Evolutionary conservation across 2,113 vertebrate species (phyloP).

Genomic region (Alethe diademata): DNA sequence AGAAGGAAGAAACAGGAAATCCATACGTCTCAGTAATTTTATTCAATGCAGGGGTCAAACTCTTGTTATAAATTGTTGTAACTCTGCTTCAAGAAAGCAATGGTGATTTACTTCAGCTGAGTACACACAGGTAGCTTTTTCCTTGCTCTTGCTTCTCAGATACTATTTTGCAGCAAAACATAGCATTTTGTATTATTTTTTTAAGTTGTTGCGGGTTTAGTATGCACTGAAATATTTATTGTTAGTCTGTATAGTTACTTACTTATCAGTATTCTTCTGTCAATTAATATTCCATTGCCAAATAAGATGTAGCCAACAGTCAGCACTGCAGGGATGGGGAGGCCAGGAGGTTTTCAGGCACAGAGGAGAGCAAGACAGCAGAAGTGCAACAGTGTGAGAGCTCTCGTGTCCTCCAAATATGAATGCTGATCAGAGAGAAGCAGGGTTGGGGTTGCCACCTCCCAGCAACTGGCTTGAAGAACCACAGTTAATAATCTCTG

Average conservation of each 20-base stretch:
- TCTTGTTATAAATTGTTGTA: background rate
- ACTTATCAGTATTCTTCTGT: background rate
- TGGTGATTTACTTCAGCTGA: background rate
- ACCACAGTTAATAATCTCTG: background rate
- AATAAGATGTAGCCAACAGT: background rate
- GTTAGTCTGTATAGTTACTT: background rate
- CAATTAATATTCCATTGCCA: background rate
- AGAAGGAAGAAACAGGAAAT: background rate
- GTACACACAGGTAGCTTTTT: background rate
- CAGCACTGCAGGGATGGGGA: background rate
- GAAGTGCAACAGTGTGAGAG: background rate
- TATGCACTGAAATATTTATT: background rate
- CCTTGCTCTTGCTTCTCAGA: background rate
- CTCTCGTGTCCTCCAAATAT: background rate
- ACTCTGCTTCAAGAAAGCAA: background rate
- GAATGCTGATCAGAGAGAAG: background rate
- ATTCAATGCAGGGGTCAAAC: background rate
- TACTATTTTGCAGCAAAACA: background rate
- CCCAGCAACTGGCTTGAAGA: background rate
- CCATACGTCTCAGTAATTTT: background rate
- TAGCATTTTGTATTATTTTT: background rate
- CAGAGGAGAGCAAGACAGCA: background rate
- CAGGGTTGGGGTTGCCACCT: background rate
- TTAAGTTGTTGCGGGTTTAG: background rate
- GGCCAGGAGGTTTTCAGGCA: fast-evolving